Evolutionary conservation across 2,888 invertebrate species (phyloP).

Genomic region (Meghimatium bilineatum): DNA sequence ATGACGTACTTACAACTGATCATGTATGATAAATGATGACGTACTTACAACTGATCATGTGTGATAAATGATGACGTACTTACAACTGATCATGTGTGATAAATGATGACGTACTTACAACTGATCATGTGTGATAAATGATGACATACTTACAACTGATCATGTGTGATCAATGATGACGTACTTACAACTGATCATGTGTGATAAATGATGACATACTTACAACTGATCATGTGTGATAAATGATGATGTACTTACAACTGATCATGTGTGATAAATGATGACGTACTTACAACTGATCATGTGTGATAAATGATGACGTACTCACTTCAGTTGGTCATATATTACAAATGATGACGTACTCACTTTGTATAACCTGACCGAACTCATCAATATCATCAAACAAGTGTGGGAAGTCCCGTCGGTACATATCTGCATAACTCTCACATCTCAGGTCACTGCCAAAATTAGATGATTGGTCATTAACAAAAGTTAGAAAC

Average conservation of each 20-base stretch:
- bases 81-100: too few species aligned
- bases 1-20: too few species aligned
- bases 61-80: too few species aligned
- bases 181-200: conserved; percentile 19
- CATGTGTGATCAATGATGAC: conserved; percentile 60
- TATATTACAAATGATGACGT: not conserved
- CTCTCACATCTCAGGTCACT: conserved; percentile 84
- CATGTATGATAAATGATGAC: too few species aligned
- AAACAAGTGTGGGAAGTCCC: conserved; percentile 87
- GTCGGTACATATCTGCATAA: conserved; percentile 89
- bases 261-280: not conserved
- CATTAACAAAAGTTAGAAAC: too few species aligned
- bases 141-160: not conserved
- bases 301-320: not conserved
- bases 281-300: not conserved
- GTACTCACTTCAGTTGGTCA: not conserved
- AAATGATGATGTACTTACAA: not conserved
- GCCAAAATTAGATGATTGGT: not conserved
- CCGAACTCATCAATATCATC: conserved; percentile 56
- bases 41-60: too few species aligned
- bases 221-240: too few species aligned
- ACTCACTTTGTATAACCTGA: conserved; percentile 66
- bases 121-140: too few species aligned
- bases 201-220: too few species aligned
- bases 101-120: too few species aligned